phyloP scores from a whole-genome alignment of 2,113 vertebrate species.

The Reinhardtius hippoglossoides region DNA sequence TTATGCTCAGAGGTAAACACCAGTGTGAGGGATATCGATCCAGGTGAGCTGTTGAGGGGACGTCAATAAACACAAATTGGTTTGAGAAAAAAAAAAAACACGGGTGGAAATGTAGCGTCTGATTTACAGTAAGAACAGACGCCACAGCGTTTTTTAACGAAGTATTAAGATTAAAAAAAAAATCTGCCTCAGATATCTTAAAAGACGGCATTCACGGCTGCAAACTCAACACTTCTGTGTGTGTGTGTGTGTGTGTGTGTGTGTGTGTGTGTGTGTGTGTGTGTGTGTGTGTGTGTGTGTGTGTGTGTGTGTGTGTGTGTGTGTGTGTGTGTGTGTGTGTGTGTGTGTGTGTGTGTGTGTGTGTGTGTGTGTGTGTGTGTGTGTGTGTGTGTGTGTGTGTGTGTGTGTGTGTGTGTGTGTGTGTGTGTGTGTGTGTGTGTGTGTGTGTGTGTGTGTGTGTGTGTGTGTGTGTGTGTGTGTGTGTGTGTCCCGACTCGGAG shows the following conservation, averaged over 20 bases:
- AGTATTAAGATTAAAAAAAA: neutral
- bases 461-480: neutral
- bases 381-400: neutral
- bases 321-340: neutral
- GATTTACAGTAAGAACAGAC: neutral
- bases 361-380: neutral
- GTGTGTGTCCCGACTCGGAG: neutral
- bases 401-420: neutral
- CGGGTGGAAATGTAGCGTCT: neutral
- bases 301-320: neutral
- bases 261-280: neutral
- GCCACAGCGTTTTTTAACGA: neutral
- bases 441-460: neutral
- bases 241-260: neutral
- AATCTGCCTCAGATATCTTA: constrained; percentile 13
- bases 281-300: neutral
- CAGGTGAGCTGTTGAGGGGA: neutral
- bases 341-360: neutral
- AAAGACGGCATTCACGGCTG: constrained; percentile 1
- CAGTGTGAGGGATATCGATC: constrained; percentile 13
- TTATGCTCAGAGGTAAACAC: constrained; percentile 22
- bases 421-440: neutral
- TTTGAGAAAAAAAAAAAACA: neutral
- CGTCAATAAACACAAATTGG: constrained; percentile 2
- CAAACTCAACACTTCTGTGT: constrained; percentile 31